Evolutionary conservation across 2,113 vertebrate genomes (phyloP).

Genomic region (Dasyurus viverrinus): DNA sequence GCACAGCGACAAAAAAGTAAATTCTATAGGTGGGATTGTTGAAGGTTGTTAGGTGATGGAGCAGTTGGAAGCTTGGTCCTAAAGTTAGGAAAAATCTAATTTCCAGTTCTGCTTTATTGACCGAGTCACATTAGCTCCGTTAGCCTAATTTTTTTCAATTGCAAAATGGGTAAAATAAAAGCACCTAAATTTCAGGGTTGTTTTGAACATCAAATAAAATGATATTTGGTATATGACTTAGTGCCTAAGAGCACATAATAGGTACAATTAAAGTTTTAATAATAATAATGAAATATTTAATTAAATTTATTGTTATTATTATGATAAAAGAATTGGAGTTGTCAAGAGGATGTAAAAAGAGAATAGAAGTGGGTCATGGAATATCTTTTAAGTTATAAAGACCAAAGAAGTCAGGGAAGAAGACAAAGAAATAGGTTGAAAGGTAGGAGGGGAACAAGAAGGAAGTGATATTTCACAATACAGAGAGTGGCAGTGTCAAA

Average conservation of each 20-base stretch:
- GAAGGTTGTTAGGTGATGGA: neutral
- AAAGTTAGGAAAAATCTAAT: neutral
- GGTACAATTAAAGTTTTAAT: neutral
- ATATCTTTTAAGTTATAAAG: neutral
- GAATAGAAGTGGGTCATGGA: neutral
- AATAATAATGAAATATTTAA: neutral
- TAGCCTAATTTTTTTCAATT: neutral
- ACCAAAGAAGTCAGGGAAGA: neutral
- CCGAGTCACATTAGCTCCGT: neutral
- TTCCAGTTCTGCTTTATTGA: neutral
- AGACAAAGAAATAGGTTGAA: neutral
- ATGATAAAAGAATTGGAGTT: neutral
- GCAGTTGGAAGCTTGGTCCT: neutral
- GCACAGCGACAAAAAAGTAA: neutral
- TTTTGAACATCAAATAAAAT: neutral
- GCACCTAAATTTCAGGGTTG: neutral
- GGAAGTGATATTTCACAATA: neutral
- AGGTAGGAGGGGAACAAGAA: neutral
- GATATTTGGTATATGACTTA: neutral
- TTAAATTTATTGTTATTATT: neutral
- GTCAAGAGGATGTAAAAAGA: neutral
- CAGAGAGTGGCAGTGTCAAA: neutral
- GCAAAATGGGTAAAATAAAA: neutral
- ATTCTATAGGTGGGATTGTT: neutral
- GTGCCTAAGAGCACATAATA: neutral